Evolutionary conservation across 2,888 invertebrate species (phyloP), one percentile per base, ranked within the genome.

Genomic region (Lamellibrachia columna): DNA sequence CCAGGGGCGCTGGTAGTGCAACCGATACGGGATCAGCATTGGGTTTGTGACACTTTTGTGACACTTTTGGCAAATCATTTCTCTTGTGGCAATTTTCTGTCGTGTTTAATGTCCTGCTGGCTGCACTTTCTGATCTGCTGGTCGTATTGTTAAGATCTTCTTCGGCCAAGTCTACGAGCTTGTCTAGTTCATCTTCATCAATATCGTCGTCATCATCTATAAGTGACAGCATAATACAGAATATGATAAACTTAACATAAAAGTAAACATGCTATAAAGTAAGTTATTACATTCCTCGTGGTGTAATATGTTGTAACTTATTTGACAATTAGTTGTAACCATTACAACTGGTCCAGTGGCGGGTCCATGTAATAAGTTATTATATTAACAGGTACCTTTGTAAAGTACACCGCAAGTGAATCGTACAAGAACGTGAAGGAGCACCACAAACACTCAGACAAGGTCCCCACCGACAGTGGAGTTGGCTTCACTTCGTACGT

Each of bases 111-210:
- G 75, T 3, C 6, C 22, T 75, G 75, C 75, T 75, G 6, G 22
- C 22, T 6, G 22, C 22, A 6, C 22, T 75, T 75, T 15, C 75
- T 75, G 75, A 22, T 75, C n/a, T 75, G 22, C 75, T 75, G 75
- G 75, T 75, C n/a, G 75, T 75, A 75, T 75, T 75, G 75, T 75
- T 75, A 75, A 75, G 92, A 40, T 92, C 92, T 52, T 53, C 52
- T 58, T 93, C 93, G 15, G 91, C 92, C 90, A 93, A 55, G 28
- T 52, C n/a, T 11, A 92, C 92, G 7, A 93, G 60, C n/a, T 90
- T 91, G 90, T 93, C 93, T 55, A 93, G 75, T 75, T 93, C 93
- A 40, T 93, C 93, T 58, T 93, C 93, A 55, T 93, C 93, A 22
- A 93, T 93, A 52, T 93, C 93, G 52, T 93, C 93, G 28, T 93